Percentiles rank a stretch among this genome's conserved stretches.
phyloP scores from a whole-genome alignment of 2,888 invertebrate genomes.

The Acrobasis suavella region DNA sequence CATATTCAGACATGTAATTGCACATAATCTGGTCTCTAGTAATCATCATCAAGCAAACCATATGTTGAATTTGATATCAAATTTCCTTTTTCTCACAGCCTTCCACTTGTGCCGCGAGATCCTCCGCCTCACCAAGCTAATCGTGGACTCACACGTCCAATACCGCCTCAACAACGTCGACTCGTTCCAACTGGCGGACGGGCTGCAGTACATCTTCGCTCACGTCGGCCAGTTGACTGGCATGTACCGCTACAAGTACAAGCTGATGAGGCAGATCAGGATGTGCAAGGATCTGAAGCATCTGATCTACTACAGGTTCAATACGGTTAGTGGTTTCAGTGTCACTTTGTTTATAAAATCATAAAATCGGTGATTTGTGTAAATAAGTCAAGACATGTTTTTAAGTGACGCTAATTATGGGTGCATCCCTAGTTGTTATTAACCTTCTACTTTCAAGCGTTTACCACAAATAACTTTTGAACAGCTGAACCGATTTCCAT shows the following conservation, averaged over 20 bases:
- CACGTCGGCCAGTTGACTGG: conserved; percentile 99
- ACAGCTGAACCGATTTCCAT: no score
- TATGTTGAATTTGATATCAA: no score
- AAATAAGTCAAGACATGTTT: no score
- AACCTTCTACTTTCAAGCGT: no score
- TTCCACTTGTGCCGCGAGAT: conserved; percentile 99
- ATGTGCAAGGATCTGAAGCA: conserved; percentile 99
- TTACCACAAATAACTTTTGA: no score
- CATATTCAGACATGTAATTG: no score
- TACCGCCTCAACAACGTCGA: conserved; percentile 99
- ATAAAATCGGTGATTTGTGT: no score
- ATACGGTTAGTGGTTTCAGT: conserved; percentile 87
- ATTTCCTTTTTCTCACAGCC: conserved; percentile 85
- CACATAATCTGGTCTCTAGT: no score
- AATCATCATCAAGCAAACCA: no score
- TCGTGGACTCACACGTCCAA: conserved; percentile 99
- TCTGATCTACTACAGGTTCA: conserved; percentile 99
- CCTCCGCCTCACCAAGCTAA: conserved; percentile 97
- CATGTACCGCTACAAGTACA: conserved; percentile 99
- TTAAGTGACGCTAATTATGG: no score
- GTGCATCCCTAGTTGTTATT: no score
- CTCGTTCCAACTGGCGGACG: conserved; percentile 99
- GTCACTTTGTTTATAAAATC: no score
- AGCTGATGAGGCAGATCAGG: conserved; percentile 98
- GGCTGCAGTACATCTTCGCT: conserved; percentile 99